phyloP scores from a whole-genome alignment of 2,797 vertebrate genomes.

The Myripristis murdjan region DNA sequence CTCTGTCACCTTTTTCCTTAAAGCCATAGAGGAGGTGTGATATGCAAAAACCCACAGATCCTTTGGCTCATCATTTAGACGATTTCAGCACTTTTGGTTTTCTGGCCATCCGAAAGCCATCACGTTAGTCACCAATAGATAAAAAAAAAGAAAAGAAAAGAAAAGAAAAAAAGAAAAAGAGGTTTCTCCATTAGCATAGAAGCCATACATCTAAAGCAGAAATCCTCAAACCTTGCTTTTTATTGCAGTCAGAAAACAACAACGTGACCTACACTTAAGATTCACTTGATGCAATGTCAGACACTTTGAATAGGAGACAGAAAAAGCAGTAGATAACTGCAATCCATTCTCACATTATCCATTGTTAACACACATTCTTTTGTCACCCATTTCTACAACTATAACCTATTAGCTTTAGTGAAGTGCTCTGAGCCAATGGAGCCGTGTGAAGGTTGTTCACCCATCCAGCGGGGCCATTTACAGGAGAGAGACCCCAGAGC shows the following conservation, averaged over 20 bases:
- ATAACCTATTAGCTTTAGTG: slow-evolving; percentile 79
- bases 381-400: slow-evolving; percentile 69
- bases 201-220: slow-evolving; percentile 59
- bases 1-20: slow-evolving; percentile 80
- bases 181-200: slow-evolving; percentile 67
- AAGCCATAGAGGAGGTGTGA: slow-evolving; percentile 79
- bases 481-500: slow-evolving; percentile 84
- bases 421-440: slow-evolving; percentile 71
- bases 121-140: slow-evolving; percentile 74
- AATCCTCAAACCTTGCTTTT: slow-evolving; percentile 53
- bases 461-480: slow-evolving; percentile 86
- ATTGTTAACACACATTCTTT: slow-evolving; percentile 71
- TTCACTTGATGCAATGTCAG: slow-evolving; percentile 63
- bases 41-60: slow-evolving; percentile 82
- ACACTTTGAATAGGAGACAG: slow-evolving; percentile 49
- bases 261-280: slow-evolving; percentile 57
- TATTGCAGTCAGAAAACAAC: slow-evolving; percentile 51
- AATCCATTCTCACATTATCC: slow-evolving; percentile 69
- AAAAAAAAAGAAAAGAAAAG: slow-evolving; percentile 63
- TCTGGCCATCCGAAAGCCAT: slow-evolving; percentile 66
- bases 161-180: too few species aligned
- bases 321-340: slow-evolving; percentile 60
- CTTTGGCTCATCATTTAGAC: slow-evolving; percentile 80
- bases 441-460: slow-evolving; percentile 78
- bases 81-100: slow-evolving; percentile 85